These are phyloP conservation scores for Lasioglossum calceatum DNA, from an alignment of 2,888 invertebrate species.

Conservation along the genomic window DNA sequence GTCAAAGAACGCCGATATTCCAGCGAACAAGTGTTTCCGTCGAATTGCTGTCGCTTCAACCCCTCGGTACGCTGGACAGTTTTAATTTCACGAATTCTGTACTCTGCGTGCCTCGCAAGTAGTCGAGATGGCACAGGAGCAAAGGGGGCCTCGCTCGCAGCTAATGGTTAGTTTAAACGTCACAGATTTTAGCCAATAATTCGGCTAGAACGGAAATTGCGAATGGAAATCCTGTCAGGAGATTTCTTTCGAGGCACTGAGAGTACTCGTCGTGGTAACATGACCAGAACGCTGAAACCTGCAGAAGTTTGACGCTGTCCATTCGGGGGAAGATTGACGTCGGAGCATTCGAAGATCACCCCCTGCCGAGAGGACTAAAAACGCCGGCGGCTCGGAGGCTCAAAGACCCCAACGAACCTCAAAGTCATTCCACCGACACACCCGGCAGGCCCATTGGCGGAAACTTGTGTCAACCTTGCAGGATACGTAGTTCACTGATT, in stretches of 20 bases:
- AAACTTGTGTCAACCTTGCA: conserved; percentile 67
- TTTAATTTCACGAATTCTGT: background rate
- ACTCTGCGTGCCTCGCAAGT: too few relatives aligned
- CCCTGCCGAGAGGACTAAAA: conserved; percentile 77
- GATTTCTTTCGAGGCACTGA: too few relatives aligned
- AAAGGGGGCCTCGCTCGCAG: too few relatives aligned
- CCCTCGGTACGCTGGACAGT: background rate
- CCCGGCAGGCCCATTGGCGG: conserved; percentile 74
- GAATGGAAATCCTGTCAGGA: too few relatives aligned
- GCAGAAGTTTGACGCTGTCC: conserved; percentile 27
- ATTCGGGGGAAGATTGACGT: conserved; percentile 76
- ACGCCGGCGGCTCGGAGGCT: conserved; percentile 70
- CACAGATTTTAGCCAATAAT: too few relatives aligned
- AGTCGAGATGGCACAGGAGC: too few relatives aligned
- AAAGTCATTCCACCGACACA: conserved; percentile 61
- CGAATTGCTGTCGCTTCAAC: conserved; percentile 45
- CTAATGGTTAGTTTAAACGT: too few relatives aligned
- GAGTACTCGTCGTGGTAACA: too few relatives aligned
- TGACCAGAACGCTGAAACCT: background rate
- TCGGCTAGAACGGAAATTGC: too few relatives aligned
- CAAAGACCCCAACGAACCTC: conserved; percentile 58
- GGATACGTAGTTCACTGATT: background rate
- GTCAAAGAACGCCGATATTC: conserved; percentile 67
- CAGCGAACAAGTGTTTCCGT: conserved; percentile 59
- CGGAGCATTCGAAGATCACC: conserved; percentile 77